Base-by-base conservation (phyloP, 2,888 invertebrate species). In the Tromatobia lineatoria region DNA sequence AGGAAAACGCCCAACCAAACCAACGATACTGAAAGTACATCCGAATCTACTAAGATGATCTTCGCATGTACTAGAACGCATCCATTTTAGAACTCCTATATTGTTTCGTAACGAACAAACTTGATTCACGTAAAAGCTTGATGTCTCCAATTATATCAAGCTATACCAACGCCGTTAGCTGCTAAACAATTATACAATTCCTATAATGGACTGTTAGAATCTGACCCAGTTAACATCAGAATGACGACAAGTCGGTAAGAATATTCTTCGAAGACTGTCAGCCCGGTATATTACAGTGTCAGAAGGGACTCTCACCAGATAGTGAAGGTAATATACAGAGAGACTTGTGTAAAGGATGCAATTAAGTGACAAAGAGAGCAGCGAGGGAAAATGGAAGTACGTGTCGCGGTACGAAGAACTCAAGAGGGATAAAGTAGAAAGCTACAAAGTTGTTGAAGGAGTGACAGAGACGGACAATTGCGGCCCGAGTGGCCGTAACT, bases 401-500 rank as follows among this genome's bases (percentile, higher is more conserved):
- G 61, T 47, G 74, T 75, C 47, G 45, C 38, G 34, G 38, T 29
- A 29, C 25, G 29, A 45, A 25, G 50, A 64, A 47, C 45, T 29
- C 25, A 64, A 50, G 45, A 50, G 52, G n/a, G 57, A 71, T 70
- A 38, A 34, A 50, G 15, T 50, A 47, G 76, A 42, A 54, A 38
- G 34, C 80, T 70, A 77, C 45, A 20, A 23, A 47, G 64, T 29
- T 7, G 70, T 3, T 66, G 76, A 67, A 73, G 71, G 81, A 74
- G 73, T 25, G 54, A 79, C 67, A 54, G 71, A 80, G 80, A 73
- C 29, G 71, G 59, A 67, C 57, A 67, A 73, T 79, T 57, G 52
- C 29, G 18, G 18, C 13, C 50, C 67, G 57, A 82, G 81, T 77
- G 67, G 67, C 76, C 54, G 69, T 71, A 84, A 86, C 76, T 86